phyloP scores from a whole-genome alignment of 37 sponge, comb jelly and placozoan genomes.

The Crambe crambe region DNA sequence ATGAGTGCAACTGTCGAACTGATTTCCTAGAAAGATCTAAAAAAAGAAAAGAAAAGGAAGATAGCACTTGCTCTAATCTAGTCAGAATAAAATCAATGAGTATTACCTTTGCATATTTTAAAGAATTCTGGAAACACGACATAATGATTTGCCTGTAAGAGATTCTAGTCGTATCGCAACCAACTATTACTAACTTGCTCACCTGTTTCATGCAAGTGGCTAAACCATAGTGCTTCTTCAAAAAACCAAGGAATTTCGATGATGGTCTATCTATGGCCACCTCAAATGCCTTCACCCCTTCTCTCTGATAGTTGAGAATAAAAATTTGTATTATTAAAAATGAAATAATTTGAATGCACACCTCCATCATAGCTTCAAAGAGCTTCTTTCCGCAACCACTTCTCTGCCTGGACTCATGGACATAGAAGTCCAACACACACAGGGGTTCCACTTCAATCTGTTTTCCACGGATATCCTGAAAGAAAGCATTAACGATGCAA shows the following conservation, averaged over 20 bases:
- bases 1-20: no score
- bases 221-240: conserved; percentile 83
- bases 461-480: conserved; percentile 61
- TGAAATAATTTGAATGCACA: neutral
- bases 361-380: conserved; percentile 88
- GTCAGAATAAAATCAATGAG: neutral
- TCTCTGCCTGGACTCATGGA: conserved; percentile 92
- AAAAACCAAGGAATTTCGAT: conserved; percentile 79
- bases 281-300: conserved; percentile 58
- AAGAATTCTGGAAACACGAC: conserved; percentile 92
- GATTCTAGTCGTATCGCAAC: no score
- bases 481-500: neutral
- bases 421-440: conserved; percentile 96
- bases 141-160: conserved; percentile 90
- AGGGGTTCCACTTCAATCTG: conserved; percentile 80
- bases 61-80: no score
- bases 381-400: conserved; percentile 82
- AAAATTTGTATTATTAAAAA: neutral
- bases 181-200: neutral
- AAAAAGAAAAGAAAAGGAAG: no score
- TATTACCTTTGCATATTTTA: conserved; percentile 49
- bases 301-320: conserved; percentile 51
- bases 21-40: no score
- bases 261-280: conserved; percentile 96
- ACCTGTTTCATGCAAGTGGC: conserved; percentile 75